Percentiles rank a stretch among this genome's conserved stretches.
These are phyloP conservation scores for Bucco capensis DNA, from an alignment of 2,113 vertebrate genomes.

Conservation along the genomic window DNA sequence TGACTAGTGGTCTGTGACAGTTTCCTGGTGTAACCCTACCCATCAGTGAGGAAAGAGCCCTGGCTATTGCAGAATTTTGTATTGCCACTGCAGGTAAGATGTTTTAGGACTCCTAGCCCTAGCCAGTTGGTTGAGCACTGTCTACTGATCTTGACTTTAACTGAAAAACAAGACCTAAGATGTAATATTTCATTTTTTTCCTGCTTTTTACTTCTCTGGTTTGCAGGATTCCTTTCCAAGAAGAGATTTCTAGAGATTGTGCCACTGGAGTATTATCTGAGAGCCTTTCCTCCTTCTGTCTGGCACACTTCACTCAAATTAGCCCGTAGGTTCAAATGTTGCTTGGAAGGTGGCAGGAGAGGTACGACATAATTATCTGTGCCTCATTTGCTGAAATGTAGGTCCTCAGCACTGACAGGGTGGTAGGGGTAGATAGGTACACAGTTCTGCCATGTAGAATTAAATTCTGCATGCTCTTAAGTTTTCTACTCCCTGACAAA, in stretches of 20 bases:
- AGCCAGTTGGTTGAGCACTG: neutral
- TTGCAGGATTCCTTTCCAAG: neutral
- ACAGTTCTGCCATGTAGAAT: neutral
- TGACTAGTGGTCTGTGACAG: neutral
- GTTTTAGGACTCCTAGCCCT: neutral
- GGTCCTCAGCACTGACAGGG: neutral
- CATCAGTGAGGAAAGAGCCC: neutral
- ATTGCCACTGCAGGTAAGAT: neutral
- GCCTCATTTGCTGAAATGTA: neutral
- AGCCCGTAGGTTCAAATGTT: neutral
- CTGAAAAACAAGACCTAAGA: neutral
- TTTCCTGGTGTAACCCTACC: conserved; percentile 4
- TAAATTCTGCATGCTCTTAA: neutral
- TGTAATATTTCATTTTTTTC: neutral
- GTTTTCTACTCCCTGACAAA: neutral
- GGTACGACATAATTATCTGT: neutral
- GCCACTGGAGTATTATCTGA: neutral
- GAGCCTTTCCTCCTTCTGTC: neutral
- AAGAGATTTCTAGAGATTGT: neutral
- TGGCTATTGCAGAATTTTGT: neutral
- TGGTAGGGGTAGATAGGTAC: neutral
- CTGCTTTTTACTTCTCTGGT: neutral
- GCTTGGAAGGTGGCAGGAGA: neutral
- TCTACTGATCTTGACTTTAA: neutral
- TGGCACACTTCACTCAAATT: neutral